phyloP scores from a whole-genome alignment of 2,113 vertebrate genomes.

The Gulo gulo region DNA sequence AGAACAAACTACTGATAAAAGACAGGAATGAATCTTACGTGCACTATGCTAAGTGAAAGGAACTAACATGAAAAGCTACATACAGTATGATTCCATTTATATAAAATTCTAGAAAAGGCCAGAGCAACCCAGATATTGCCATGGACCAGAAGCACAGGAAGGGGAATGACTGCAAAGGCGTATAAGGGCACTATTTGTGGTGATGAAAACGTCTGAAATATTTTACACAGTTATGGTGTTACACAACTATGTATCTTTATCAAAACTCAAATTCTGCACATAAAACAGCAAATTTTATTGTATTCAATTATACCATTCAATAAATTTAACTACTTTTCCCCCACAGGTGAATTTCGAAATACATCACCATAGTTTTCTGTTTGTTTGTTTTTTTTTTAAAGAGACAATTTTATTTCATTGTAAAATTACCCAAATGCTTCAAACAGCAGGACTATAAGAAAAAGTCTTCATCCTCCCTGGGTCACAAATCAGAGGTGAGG shows the following conservation, averaged over 20 bases:
- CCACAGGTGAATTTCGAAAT: constrained; percentile 2
- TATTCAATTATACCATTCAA: constrained; percentile 12
- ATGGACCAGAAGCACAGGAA: too few relatives aligned
- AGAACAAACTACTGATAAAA: not conserved
- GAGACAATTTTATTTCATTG: not conserved
- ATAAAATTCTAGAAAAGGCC: constrained; percentile 13
- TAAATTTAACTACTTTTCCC: constrained; percentile 10
- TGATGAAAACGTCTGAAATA: not conserved
- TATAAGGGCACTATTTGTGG: not conserved
- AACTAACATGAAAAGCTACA: not conserved
- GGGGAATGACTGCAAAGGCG: not conserved
- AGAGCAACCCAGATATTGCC: not conserved
- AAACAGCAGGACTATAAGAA: not conserved
- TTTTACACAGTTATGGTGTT: not conserved
- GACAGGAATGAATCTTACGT: not conserved
- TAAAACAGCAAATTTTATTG: not conserved
- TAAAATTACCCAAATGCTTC: constrained; percentile 38
- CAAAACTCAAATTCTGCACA: not conserved
- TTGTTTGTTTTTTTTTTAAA: not conserved
- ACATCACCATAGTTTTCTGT: not conserved
- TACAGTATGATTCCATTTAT: not conserved
- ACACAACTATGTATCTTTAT: not conserved
- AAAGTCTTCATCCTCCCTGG: not conserved
- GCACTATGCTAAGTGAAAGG: not conserved
- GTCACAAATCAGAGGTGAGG: not conserved